A percentile compares a stretch with the other conserved stretches of the same genome.
Conservation (phyloP, 2,888 invertebrate species). For the Erynnis tages region DNA sequence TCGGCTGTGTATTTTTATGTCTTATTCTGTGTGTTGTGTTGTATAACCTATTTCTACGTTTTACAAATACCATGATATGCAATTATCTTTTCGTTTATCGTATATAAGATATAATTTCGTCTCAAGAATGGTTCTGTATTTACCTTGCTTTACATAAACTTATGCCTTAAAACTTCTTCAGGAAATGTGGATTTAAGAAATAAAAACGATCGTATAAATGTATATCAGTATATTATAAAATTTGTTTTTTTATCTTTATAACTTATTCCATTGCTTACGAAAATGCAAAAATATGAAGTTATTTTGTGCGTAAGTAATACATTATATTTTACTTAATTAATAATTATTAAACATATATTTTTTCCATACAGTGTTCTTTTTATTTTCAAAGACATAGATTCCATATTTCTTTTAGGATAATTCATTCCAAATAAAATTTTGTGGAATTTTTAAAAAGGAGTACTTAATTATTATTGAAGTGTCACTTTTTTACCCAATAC, state of each 20-base stretch:
- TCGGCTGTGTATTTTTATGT: no score
- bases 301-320: slow-evolving; percentile 21
- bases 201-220: slow-evolving; percentile 9
- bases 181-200: slow-evolving; percentile 31
- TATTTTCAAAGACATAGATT: no score
- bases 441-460: no score
- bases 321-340: slow-evolving; percentile 17
- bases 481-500: no score
- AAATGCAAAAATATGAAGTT: slow-evolving; percentile 27
- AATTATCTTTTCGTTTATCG: no score
- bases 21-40: no score
- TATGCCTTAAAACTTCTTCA: not conserved
- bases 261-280: slow-evolving; percentile 15
- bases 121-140: not conserved
- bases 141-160: not conserved
- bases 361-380: slow-evolving; percentile 3
- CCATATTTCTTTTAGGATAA: no score
- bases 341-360: slow-evolving; percentile 12
- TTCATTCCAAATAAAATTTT: no score
- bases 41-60: no score
- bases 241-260: slow-evolving; percentile 14
- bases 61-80: no score
- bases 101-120: no score
- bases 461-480: no score
- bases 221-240: slow-evolving; percentile 20